Percentiles rank a stretch among this genome's conserved stretches.
These are phyloP conservation scores for Centropyge bicolor DNA, from an alignment of 2,797 vertebrate species.

Conservation along the genomic window DNA sequence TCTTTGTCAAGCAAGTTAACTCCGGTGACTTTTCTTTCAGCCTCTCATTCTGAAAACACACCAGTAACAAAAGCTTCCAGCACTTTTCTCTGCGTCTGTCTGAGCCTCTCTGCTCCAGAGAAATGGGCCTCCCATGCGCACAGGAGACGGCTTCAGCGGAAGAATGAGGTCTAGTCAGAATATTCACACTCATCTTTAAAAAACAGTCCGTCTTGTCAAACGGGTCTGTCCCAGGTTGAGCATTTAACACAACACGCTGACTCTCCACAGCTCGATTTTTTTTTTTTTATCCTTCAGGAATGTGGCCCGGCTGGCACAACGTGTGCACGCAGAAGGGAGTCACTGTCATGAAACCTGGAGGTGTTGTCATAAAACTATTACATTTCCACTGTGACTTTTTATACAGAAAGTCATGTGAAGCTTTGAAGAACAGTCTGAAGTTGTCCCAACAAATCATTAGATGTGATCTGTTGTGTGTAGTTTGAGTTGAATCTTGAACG, in stretches of 20 bases:
- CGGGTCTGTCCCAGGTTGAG: constrained; percentile 68
- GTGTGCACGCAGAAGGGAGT: constrained; percentile 45
- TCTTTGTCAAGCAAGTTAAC: neutral
- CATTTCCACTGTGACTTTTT: neutral
- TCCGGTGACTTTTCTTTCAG: constrained; percentile 40
- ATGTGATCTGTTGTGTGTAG: neutral
- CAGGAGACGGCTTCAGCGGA: constrained; percentile 54
- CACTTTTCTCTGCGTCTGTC: neutral
- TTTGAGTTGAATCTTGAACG: neutral
- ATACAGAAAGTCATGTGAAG: rapidly evolving
- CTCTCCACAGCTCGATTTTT: constrained; percentile 38
- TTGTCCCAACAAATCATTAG: neutral
- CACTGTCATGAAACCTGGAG: constrained; percentile 37
- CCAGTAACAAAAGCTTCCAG: neutral
- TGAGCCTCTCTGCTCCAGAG: neutral
- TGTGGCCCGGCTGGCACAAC: constrained; percentile 75
- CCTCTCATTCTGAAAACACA: constrained; percentile 57
- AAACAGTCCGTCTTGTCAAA: constrained; percentile 78
- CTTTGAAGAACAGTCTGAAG: rapidly evolving
- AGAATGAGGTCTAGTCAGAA: constrained; percentile 67
- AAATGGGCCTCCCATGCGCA: constrained; percentile 36
- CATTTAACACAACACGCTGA: constrained; percentile 30
- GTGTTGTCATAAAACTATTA: neutral
- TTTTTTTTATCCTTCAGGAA: constrained; percentile 74
- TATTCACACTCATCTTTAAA: constrained; percentile 58